A percentile compares a stretch with the other conserved stretches of the same genome.
Conservation (phyloP, 1,140 invertebrate genomes). For the Achroia grisella region DNA sequence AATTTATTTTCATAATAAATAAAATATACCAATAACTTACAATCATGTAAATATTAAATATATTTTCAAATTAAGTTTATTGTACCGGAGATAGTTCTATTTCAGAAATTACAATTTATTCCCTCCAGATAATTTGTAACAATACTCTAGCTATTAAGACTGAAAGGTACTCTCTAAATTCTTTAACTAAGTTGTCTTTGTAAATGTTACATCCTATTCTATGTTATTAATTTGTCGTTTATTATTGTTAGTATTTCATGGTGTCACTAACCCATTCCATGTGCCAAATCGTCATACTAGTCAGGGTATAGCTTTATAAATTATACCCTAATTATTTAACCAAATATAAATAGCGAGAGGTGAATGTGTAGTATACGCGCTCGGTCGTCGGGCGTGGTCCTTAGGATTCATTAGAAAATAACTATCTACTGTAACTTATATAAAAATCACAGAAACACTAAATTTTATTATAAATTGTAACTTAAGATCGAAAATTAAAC, state of each 20-base stretch:
- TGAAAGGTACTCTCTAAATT: conserved; percentile 48
- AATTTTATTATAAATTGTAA: conserved; percentile 33
- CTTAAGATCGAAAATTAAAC: conserved; percentile 35
- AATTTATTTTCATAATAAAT: conserved; percentile 46
- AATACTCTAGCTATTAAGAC: conserved; percentile 66
- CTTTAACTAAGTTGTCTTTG: conserved; percentile 5
- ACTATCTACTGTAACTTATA: conserved; percentile 26
- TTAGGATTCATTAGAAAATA: conserved; percentile 17
- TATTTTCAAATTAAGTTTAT: conserved; percentile 45
- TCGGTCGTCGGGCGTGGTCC: background rate
- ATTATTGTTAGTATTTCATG: conserved; percentile 29
- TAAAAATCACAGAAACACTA: conserved; percentile 24
- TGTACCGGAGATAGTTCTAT: conserved; percentile 43
- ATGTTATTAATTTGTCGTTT: conserved; percentile 22
- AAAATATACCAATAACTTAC: conserved; percentile 19
- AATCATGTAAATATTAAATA: conserved; percentile 46
- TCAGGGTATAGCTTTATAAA: conserved; percentile 46
- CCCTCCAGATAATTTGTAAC: conserved; percentile 61
- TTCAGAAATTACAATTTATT: conserved; percentile 46
- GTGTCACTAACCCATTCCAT: conserved; percentile 43
- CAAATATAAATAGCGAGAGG: conserved; percentile 14
- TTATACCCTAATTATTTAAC: conserved; percentile 27
- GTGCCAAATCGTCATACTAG: conserved; percentile 52
- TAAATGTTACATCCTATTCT: conserved; percentile 8
- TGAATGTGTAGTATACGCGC: conserved; percentile 15